Evolutionary conservation across 2,888 invertebrate genomes (phyloP), one percentile per base, ranked within the genome.

Genomic region (Acanthococcus lagerstroemiae): DNA sequence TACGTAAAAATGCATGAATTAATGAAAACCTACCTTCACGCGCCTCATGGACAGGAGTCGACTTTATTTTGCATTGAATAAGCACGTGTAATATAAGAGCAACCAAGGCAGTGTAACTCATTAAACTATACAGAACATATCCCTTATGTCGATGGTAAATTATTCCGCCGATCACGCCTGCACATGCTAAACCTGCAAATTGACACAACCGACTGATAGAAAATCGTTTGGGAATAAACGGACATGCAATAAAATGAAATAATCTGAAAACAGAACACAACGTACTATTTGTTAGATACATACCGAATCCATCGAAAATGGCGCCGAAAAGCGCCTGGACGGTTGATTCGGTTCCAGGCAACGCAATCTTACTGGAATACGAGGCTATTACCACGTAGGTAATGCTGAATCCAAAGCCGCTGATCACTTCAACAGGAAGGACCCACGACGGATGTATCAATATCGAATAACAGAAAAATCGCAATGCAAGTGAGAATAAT

Each of bases 341-440:
- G 15, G 93, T 92, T 0, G 90, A 88, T 76, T 90, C 88, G 0
- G 88, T 88, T 9, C 91, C 92, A 0, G 86, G 82, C 1, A 90
- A 90, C 1, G 92, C 86, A 1, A 90, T 83, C 68, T 87, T 83
- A 73, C 85, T 88, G 0, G 91, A 91, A 76, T 91, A 93, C 0
- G 90, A 89, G 19, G 90, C 85, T 88, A 92, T 90, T 9, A 90
- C 86, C 0, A 91, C 84, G 75, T 89, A 93, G 73, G 89, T 89
- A 74, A 93, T 82, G 21, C 94, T 94, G 74, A 90, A 89, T 0
- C 93, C 91, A 22, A 94, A 78, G 0, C 95, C 93, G 76, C 95
- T 92, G 7, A 89, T 77, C 68, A 92, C 75, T 76, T 95, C 95
- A 60, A 95, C 83, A 0, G 90, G 86, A 67, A 95, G 78, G 55